These are phyloP conservation scores for Alsophila aescularia DNA, from an alignment of 2,888 invertebrate genomes.

Conservation along the genomic window DNA sequence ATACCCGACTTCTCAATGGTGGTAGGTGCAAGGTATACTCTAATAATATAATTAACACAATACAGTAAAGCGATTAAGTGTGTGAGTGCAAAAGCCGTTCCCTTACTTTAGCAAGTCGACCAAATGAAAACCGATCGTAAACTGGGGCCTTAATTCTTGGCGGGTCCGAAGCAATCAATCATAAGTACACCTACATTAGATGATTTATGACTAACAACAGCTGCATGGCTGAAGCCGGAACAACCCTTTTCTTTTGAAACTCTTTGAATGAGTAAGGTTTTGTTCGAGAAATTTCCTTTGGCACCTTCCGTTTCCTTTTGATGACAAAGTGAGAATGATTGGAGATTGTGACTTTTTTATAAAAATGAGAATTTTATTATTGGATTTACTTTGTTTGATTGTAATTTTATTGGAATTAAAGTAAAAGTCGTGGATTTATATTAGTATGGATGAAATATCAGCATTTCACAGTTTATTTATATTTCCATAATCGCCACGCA, in stretches of 20 bases:
- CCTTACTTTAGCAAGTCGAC: neutral
- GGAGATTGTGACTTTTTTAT: constrained; percentile 8
- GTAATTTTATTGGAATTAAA: neutral
- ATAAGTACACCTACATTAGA: constrained; percentile 59
- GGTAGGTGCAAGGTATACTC: too few species aligned
- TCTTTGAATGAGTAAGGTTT: constrained; percentile 41
- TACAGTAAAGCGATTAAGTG: neutral
- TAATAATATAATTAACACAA: too few species aligned
- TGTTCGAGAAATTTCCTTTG: constrained; percentile 32
- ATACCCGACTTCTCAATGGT: too few species aligned
- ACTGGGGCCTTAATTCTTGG: constrained; percentile 38
- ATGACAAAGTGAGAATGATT: constrained; percentile 27
- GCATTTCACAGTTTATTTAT: too few species aligned
- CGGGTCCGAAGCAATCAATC: constrained; percentile 64
- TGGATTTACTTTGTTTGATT: neutral
- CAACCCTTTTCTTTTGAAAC: constrained; percentile 62
- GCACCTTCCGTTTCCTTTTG: constrained; percentile 26
- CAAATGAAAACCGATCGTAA: constrained; percentile 6
- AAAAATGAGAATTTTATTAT: neutral
- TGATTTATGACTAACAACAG: constrained; percentile 71
- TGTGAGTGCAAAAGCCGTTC: neutral
- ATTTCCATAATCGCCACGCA: too few species aligned
- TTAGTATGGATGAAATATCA: too few species aligned
- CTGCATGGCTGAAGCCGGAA: constrained; percentile 56
- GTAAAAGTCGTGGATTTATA: too few species aligned